These are phyloP conservation scores for Clavelina lepadiformis DNA, from an alignment of 23 tunicate species.

Conservation along the genomic window DNA sequence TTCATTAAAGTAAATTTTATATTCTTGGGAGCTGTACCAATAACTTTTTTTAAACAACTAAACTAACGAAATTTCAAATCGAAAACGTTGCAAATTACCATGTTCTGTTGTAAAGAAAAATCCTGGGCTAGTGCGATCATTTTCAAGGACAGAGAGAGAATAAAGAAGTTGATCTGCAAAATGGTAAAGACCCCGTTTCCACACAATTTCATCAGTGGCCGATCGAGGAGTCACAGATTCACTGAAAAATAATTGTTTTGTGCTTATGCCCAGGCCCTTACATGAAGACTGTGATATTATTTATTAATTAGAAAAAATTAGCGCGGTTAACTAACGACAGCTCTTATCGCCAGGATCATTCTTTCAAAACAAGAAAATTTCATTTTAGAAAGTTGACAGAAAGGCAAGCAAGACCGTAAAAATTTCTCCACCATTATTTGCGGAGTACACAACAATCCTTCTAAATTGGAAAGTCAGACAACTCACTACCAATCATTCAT, in stretches of 20 bases:
- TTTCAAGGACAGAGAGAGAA: constrained; percentile 42
- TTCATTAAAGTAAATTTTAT: background rate
- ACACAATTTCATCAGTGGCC: constrained; percentile 19
- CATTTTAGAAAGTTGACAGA: too few species aligned
- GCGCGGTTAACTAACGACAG: too few species aligned
- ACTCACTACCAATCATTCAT: too few species aligned
- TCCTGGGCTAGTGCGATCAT: constrained; percentile 13
- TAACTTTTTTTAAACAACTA: background rate
- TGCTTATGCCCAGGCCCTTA: background rate
- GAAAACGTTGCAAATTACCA: background rate
- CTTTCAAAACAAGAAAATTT: too few species aligned
- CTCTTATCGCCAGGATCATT: too few species aligned
- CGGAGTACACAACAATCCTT: too few species aligned
- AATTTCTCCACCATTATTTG: too few species aligned
- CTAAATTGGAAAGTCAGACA: too few species aligned
- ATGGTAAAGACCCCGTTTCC: constrained; percentile 46
- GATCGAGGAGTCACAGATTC: constrained; percentile 48
- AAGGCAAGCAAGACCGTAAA: too few species aligned
- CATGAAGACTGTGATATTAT: too few species aligned
- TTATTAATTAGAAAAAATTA: too few species aligned
- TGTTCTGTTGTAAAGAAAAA: background rate
- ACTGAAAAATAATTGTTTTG: background rate
- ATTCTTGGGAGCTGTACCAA: background rate
- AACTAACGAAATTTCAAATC: background rate
- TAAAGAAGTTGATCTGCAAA: constrained; percentile 72